Evolutionary conservation across 1,140 invertebrate species (phyloP).

Genomic region (Procambarus clarkii): DNA sequence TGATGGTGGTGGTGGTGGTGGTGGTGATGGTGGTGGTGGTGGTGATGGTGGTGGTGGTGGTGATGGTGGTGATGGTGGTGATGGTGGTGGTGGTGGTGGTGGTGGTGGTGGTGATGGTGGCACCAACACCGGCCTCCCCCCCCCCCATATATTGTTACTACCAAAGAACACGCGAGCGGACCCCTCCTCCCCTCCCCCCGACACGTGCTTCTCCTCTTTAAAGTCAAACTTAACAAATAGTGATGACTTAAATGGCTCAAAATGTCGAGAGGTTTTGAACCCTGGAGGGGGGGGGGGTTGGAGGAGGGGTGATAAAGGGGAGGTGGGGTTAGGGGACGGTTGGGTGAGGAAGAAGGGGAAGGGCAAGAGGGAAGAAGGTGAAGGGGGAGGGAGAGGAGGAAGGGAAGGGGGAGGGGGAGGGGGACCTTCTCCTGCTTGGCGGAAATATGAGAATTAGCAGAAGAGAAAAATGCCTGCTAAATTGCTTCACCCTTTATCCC

Average conservation of each 20-base stretch:
- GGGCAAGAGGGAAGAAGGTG: conserved; percentile 9
- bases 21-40: too few species aligned
- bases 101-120: too few species aligned
- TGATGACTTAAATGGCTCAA: neutral
- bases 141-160: neutral
- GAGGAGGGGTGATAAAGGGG: neutral
- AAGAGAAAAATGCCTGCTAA: neutral
- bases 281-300: neutral
- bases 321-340: neutral
- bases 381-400: conserved; percentile 15
- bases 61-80: too few species aligned
- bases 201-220: neutral
- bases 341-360: neutral
- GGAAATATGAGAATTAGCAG: neutral
- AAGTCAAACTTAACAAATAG: conserved; percentile 8
- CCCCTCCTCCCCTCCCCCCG: too few species aligned
- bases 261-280: neutral
- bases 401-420: neutral
- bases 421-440: neutral
- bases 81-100: too few species aligned
- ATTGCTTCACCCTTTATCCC: conserved; percentile 18
- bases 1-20: too few species aligned
- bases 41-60: too few species aligned
- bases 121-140: neutral
- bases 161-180: neutral